Conservation (phyloP, 2,797 vertebrate species). For the Graptemys geographica region DNA sequence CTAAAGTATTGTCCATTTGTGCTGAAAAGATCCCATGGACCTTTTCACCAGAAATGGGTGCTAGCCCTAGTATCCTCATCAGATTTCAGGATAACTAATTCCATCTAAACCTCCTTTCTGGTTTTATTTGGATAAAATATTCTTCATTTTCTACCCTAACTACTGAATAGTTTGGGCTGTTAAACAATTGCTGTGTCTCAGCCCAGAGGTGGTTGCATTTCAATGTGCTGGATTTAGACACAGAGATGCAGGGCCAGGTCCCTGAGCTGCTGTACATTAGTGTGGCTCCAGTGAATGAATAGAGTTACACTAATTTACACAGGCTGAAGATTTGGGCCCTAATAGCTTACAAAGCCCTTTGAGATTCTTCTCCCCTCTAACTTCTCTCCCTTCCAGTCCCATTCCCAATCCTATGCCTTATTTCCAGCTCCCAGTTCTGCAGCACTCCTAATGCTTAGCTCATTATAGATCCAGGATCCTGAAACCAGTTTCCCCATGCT, state of each 20-base stretch:
- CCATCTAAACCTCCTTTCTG: not conserved
- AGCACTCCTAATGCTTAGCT: not conserved
- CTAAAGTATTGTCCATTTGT: not conserved
- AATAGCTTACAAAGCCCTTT: not conserved
- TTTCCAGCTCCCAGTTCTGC: not conserved
- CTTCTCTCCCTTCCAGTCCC: not conserved
- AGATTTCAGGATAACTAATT: not conserved
- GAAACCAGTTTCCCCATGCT: not conserved
- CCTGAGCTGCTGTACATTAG: not conserved
- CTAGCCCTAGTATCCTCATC: not conserved
- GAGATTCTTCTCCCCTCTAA: not conserved
- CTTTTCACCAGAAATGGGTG: not conserved
- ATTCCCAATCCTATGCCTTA: not conserved
- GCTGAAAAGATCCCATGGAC: not conserved
- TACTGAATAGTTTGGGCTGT: conserved; percentile 27
- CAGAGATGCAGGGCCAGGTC: not conserved
- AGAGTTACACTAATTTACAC: not conserved
- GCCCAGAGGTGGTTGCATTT: not conserved
- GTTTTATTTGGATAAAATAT: conserved; percentile 10
- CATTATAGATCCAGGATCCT: not conserved
- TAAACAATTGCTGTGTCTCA: conserved; percentile 21
- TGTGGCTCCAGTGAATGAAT: conserved; percentile 1
- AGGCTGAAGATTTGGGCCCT: not conserved
- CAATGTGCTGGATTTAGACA: not conserved
- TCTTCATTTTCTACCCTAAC: not conserved